Percentiles rank a stretch among this genome's conserved stretches.
Evolutionary conservation across 1,140 invertebrate genomes (phyloP).

Genomic region (Lucilia sericata): DNA sequence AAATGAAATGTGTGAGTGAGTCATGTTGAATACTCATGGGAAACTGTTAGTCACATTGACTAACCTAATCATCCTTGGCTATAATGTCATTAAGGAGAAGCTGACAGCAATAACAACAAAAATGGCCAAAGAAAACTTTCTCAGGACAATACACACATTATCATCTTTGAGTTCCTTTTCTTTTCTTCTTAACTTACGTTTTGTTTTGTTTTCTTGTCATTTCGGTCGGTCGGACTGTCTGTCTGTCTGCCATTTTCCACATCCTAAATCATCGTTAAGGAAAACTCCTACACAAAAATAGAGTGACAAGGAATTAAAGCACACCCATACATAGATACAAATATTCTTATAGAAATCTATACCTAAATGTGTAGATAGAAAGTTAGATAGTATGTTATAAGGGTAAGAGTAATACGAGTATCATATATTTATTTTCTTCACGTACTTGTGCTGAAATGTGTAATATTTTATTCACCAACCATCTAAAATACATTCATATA

Average conservation of each 20-base stretch:
- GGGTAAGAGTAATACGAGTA: not conserved
- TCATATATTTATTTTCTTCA: not conserved
- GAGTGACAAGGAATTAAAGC: not conserved
- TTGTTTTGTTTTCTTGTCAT: not conserved
- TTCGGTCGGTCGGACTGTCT: too few relatives aligned
- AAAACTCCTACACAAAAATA: not conserved
- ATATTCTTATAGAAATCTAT: too few relatives aligned
- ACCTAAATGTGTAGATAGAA: too few relatives aligned
- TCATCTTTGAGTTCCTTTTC: not conserved
- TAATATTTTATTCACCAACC: constrained; percentile 16
- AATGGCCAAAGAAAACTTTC: not conserved
- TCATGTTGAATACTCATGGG: constrained; percentile 10
- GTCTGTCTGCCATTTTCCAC: constrained; percentile 1
- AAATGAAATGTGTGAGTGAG: not conserved
- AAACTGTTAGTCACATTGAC: constrained; percentile 18
- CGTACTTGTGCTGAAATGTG: constrained; percentile 28
- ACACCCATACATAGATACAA: too few relatives aligned
- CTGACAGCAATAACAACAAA: not conserved
- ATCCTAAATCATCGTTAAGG: constrained; percentile 1
- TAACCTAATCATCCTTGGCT: constrained; percentile 34
- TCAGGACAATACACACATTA: not conserved
- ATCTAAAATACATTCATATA: not conserved
- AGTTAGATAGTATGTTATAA: too few relatives aligned
- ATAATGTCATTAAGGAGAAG: constrained; percentile 22
- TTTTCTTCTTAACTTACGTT: not conserved